phyloP scores from a whole-genome alignment of 2,113 vertebrate species.

The Candoia aspera region DNA sequence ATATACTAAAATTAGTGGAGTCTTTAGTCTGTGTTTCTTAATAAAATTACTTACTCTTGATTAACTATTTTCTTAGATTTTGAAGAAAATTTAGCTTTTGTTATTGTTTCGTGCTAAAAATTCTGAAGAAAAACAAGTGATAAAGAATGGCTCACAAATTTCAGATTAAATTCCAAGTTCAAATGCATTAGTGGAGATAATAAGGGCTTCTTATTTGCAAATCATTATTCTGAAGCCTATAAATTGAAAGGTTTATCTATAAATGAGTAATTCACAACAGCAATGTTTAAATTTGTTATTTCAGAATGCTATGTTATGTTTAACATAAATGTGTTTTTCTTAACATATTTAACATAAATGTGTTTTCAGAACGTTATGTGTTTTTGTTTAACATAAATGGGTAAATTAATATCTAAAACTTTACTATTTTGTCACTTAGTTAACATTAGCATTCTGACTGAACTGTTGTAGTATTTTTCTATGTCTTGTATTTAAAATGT shows the following conservation, averaged over 20 bases:
- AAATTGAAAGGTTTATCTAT: neutral
- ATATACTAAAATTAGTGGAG: conserved; percentile 7
- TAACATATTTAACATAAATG: neutral
- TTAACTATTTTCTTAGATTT: neutral
- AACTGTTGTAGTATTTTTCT: conserved; percentile 10
- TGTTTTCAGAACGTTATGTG: conserved; percentile 37
- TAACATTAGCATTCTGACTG: conserved; percentile 6
- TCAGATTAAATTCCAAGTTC: conserved; percentile 28
- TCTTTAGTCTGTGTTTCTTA: neutral
- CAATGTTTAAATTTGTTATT: conserved; percentile 27
- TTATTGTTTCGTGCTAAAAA: neutral
- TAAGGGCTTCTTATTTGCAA: conserved; percentile 31
- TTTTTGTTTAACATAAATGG: neutral
- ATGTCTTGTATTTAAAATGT: conserved; percentile 28
- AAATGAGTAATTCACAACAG: conserved; percentile 10
- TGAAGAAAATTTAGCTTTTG: neutral
- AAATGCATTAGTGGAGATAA: conserved; percentile 19
- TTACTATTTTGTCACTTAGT: conserved; percentile 18
- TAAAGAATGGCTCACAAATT: neutral
- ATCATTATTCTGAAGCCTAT: neutral
- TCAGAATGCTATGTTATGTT: conserved; percentile 37
- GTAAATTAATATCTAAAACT: neutral
- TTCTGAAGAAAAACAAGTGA: no score
- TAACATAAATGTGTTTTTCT: neutral
- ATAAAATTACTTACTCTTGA: neutral